Evolutionary conservation across 2,888 invertebrate species (phyloP).

Genomic region (Morpho achilles): DNA sequence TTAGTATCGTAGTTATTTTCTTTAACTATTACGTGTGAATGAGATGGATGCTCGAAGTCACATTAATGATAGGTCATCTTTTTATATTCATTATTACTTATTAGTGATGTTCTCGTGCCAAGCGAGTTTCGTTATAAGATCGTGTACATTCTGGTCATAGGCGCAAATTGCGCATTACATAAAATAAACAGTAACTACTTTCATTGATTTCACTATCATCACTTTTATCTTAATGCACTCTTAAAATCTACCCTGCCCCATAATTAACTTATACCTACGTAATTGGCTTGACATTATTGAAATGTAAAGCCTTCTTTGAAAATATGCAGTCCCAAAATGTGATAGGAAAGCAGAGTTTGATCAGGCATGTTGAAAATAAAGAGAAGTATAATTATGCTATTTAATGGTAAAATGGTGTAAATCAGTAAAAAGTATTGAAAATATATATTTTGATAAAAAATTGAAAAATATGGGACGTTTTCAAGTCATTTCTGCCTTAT

Average conservation of each 20-base stretch:
- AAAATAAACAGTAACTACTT: conserved; percentile 47
- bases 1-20: conserved; percentile 55
- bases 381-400: conserved; percentile 25
- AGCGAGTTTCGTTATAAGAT: conserved; percentile 54
- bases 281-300: conserved; percentile 23
- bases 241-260: conserved; percentile 21
- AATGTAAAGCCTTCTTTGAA: conserved; percentile 15
- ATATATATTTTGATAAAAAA: conserved; percentile 1
- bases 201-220: conserved; percentile 33
- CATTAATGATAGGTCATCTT: conserved; percentile 58
- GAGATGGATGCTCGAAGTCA: conserved; percentile 66
- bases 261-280: conserved; percentile 18
- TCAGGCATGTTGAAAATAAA: conserved; percentile 22
- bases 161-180: conserved; percentile 45
- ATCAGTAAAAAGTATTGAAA: conserved; percentile 8
- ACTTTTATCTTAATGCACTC: conserved; percentile 18
- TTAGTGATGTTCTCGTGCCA: conserved; percentile 50
- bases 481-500: neutral
- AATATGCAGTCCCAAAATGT: conserved; percentile 35
- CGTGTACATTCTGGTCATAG: conserved; percentile 78
- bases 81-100: conserved; percentile 47
- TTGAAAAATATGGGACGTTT: neutral
- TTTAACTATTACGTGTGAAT: conserved; percentile 59
- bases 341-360: conserved; percentile 31
- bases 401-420: conserved; percentile 20